A percentile compares a stretch with the other conserved stretches of the same genome.
Evolutionary conservation across 2,113 vertebrate genomes (phyloP).

Genomic region (Lagopus muta): DNA sequence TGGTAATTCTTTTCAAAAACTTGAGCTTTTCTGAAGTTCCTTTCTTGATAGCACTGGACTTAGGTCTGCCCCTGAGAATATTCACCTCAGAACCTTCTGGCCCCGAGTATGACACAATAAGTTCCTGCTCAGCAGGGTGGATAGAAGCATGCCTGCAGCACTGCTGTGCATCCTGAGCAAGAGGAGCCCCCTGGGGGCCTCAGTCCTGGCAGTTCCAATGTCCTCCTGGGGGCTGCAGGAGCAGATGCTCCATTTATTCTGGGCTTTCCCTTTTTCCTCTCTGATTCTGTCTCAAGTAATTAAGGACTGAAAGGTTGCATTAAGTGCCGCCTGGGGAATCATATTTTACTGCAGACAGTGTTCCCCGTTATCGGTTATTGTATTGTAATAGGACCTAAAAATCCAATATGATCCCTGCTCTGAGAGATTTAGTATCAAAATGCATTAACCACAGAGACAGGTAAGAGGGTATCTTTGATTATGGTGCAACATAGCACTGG

Average conservation of each 20-base stretch:
- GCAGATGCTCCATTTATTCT: neutral
- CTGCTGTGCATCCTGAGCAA: neutral
- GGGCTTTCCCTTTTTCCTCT: conserved; percentile 26
- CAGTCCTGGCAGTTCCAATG: neutral
- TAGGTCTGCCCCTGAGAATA: neutral
- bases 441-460: neutral
- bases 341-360: neutral
- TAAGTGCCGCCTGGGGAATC: conserved; percentile 50
- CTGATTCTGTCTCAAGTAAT: neutral
- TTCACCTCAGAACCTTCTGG: neutral
- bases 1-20: neutral
- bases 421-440: neutral
- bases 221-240: neutral
- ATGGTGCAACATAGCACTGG: neutral
- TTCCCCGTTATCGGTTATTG: neutral
- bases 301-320: conserved; percentile 31
- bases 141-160: neutral
- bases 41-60: neutral
- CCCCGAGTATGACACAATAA: neutral
- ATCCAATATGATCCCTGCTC: neutral
- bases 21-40: neutral
- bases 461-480: neutral
- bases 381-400: conserved; percentile 8
- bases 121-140: neutral
- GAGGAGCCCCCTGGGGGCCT: accelerated